Evolutionary conservation across 2,888 invertebrate genomes (phyloP).

Genomic region (Phalera bucephala): DNA sequence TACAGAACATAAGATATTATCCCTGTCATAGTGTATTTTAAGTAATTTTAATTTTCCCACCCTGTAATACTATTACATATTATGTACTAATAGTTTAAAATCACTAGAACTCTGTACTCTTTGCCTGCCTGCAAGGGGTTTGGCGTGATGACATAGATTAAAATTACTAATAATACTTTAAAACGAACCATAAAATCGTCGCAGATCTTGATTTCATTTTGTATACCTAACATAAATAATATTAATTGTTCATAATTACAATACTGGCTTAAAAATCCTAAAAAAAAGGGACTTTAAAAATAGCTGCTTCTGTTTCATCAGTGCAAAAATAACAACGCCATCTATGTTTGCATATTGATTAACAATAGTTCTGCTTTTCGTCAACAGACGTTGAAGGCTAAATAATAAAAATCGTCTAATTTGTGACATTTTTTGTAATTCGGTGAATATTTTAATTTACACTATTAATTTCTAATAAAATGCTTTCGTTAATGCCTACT

Average conservation of each 20-base stretch:
- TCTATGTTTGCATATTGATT: slow-evolving; percentile 16
- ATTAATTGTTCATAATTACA: slow-evolving; percentile 26
- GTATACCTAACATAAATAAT: too few species aligned
- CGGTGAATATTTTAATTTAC: too few species aligned
- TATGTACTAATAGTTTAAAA: too few species aligned
- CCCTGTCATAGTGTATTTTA: too few species aligned
- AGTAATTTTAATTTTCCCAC: neutral
- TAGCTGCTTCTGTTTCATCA: slow-evolving; percentile 25
- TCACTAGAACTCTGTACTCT: too few species aligned
- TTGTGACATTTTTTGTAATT: too few species aligned
- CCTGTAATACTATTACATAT: too few species aligned
- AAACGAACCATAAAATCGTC: neutral
- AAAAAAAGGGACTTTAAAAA: slow-evolving; percentile 14
- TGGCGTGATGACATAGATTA: too few species aligned
- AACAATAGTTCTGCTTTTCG: slow-evolving; percentile 14
- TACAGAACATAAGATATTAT: too few species aligned
- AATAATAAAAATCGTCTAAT: too few species aligned
- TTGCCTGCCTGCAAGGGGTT: too few species aligned
- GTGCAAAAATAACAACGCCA: slow-evolving; percentile 29
- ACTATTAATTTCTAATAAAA: neutral
- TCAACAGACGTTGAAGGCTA: slow-evolving; percentile 11
- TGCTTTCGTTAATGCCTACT: neutral
- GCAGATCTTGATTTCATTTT: neutral
- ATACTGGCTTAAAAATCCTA: slow-evolving; percentile 28
- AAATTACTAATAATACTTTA: too few species aligned